Evolutionary conservation across 37 sponge, comb jelly and placozoan species (phyloP), one percentile per base, ranked within the genome.

Genomic region (Agelas oroides): DNA sequence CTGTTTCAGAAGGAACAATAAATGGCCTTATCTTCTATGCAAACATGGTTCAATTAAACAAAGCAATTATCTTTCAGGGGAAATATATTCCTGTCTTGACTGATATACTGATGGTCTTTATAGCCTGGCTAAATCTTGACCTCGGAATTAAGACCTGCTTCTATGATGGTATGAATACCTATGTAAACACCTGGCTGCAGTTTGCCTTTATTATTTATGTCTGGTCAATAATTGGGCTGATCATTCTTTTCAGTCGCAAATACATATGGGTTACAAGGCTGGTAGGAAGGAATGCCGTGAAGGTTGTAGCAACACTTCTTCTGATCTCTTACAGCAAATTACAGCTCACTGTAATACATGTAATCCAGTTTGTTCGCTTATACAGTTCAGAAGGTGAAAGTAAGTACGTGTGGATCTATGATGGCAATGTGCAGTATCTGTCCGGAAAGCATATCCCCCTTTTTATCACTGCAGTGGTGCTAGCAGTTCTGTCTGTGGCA

Each of bases 111-210:
- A 46, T 8, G 3, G 46, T 46, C 46, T 46, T 46, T 8, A 46
- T 46, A 46, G 46, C 46, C 46, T 46, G 46, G 46, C 46, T 46
- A 3, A 46, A 33, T 53, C 40, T 39, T 34, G 40, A 36, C 14
- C 63, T 75, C 58, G 69, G 69, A 6, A 46, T 80, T 65, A 54
- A 80, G 31, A 54, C 70, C 19, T 80, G 81, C 46, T 80, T 80
- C 55, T 80, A 80, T 37, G 52, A 67, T 68, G 81, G 81, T 11
- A 80, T 80, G 81, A 56, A 80, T 53, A 27, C 32, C 24, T 80
- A 64, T 24, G 54, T 14, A 16, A 80, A 80, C 12, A 52, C 69
- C 14, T 54, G 65, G 65, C 55, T 80, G 6, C 81, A 69, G 19
- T 80, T 80, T 52, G 53, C 52, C 19, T 80, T 68, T 25, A 69